A percentile compares a stretch with the other conserved stretches of the same genome.
phyloP scores from a whole-genome alignment of 2,888 invertebrate species.

The Drosophila falleni region DNA sequence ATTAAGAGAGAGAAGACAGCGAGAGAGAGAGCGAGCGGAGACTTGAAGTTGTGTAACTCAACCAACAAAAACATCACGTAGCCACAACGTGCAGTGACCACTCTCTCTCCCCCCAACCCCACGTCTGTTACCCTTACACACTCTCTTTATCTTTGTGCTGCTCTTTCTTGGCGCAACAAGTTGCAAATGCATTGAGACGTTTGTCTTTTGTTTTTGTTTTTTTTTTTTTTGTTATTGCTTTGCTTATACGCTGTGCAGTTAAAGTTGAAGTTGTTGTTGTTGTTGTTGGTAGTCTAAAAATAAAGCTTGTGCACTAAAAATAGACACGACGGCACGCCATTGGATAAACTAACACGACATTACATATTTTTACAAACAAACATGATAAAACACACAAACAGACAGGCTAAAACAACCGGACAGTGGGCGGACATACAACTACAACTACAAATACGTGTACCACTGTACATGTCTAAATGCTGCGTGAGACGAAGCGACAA shows the following conservation, averaged over 20 bases:
- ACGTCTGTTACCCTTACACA: constrained; percentile 6
- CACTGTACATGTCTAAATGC: constrained; percentile 21
- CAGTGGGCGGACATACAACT: constrained; percentile 20
- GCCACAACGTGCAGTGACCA: constrained; percentile 63
- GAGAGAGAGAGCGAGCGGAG: constrained; percentile 20
- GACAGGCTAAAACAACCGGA: constrained; percentile 6
- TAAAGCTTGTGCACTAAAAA: constrained; percentile 71
- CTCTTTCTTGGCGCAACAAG: constrained; percentile 62
- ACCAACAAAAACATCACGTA: constrained; percentile 73
- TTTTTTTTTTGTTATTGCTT: constrained; percentile 16
- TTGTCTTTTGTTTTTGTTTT: constrained; percentile 27
- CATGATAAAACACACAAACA: constrained; percentile 52
- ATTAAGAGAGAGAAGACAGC: constrained; percentile 13
- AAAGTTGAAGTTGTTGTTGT: constrained; percentile 61
- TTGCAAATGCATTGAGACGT: constrained; percentile 59
- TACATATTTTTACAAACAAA: constrained; percentile 72
- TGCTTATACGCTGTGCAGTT: constrained; percentile 56
- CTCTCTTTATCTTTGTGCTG: constrained; percentile 21
- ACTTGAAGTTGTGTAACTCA: constrained; percentile 69
- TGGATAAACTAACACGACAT: constrained; percentile 75
- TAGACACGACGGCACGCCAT: constrained; percentile 70
- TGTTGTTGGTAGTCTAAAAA: constrained; percentile 57
- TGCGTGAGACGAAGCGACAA: constrained; percentile 36
- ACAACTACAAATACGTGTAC: constrained; percentile 17
- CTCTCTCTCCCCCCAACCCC: constrained; percentile 17